Evolutionary conservation across 2,113 vertebrate species (phyloP).

Genomic region (Trematomus loennbergii): DNA sequence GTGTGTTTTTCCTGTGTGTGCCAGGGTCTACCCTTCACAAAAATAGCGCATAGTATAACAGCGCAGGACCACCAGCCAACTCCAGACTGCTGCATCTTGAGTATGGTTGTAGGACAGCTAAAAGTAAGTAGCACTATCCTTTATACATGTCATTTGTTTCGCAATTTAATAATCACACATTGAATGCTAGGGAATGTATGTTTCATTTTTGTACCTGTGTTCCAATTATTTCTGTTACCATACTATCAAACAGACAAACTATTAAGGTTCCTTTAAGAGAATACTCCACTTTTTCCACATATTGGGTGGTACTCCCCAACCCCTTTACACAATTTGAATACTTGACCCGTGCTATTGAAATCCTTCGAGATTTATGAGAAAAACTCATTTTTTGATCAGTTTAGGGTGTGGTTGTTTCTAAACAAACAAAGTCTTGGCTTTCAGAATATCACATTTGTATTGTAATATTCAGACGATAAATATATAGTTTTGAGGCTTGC

Average conservation of each 20-base stretch:
- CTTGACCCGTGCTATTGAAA: too few relatives aligned
- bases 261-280: background rate
- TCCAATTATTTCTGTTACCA: background rate
- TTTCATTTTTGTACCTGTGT: background rate
- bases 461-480: too few relatives aligned
- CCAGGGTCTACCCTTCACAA: conserved; percentile 97
- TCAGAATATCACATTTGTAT: too few relatives aligned
- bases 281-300: background rate
- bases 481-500: too few relatives aligned
- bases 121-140: conserved; percentile 87
- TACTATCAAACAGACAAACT: background rate
- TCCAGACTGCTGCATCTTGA: conserved; percentile 96
- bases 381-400: too few relatives aligned
- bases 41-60: conserved; percentile 98
- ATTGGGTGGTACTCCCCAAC: background rate
- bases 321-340: too few relatives aligned
- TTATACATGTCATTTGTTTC: background rate
- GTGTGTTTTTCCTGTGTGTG: conserved; percentile 39
- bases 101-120: conserved; percentile 99
- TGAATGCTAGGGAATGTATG: background rate
- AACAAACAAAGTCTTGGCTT: too few relatives aligned
- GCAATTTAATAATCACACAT: background rate
- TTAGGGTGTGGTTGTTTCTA: too few relatives aligned
- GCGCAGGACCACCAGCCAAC: conserved; percentile 99
- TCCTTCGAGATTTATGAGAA: too few relatives aligned